Percentiles rank a stretch among this genome's conserved stretches.
Evolutionary conservation across 2,888 invertebrate genomes (phyloP).

Genomic region (Abrostola tripartita): DNA sequence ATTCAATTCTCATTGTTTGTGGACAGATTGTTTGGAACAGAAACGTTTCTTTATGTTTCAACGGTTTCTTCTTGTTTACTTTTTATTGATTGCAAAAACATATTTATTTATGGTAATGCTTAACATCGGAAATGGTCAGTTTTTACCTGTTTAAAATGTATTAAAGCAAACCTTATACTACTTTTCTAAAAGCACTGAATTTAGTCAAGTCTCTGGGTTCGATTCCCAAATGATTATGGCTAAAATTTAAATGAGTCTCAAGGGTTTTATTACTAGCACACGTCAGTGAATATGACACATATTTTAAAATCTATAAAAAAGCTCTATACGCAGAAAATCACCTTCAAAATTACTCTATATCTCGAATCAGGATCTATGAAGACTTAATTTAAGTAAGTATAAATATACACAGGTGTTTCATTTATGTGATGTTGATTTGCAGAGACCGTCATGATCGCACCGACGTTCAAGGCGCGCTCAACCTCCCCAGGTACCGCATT

Average conservation of each 20-base stretch:
- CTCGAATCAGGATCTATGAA: too few species aligned
- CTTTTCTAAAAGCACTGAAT: too few species aligned
- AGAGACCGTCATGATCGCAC: slow-evolving; percentile 92
- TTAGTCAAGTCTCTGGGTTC: background rate
- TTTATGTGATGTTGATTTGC: slow-evolving; percentile 85
- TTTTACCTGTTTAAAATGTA: slow-evolving; percentile 1
- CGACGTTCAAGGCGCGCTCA: slow-evolving; percentile 94
- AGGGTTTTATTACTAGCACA: background rate
- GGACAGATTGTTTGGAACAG: slow-evolving; percentile 3
- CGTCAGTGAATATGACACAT: too few species aligned
- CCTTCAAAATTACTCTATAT: too few species aligned
- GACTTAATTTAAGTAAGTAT: too few species aligned
- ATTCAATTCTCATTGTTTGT: slow-evolving; percentile 18
- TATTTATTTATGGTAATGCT: background rate
- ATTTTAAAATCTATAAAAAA: too few species aligned
- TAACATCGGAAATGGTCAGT: too few species aligned
- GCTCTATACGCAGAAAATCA: too few species aligned
- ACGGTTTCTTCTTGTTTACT: slow-evolving; percentile 2
- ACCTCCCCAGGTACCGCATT: slow-evolving; percentile 90
- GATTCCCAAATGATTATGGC: background rate
- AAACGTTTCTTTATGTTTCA: slow-evolving; percentile 1
- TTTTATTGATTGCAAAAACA: background rate
- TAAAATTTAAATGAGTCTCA: background rate
- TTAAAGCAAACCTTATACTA: too few species aligned
- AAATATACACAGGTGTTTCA: slow-evolving; percentile 35